These are phyloP conservation scores for Galeopsomyia nigrocyanea DNA, from an alignment of 2,888 invertebrate genomes.

Conservation along the genomic window DNA sequence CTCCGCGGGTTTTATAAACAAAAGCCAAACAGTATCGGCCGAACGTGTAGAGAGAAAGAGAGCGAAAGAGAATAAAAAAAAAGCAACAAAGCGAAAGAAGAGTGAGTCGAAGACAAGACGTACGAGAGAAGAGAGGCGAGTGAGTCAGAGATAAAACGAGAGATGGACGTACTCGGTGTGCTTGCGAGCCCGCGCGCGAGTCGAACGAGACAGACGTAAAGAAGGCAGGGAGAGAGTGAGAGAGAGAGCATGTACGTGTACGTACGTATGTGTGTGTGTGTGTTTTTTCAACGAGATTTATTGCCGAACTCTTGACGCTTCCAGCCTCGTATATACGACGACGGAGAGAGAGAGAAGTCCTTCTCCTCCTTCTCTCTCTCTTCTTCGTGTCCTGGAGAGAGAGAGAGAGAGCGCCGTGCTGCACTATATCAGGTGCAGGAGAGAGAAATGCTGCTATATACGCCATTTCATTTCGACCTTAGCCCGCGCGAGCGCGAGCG, in stretches of 20 bases:
- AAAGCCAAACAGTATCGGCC: too few species aligned
- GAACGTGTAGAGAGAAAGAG: too few species aligned
- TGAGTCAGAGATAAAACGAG: slow-evolving; percentile 19
- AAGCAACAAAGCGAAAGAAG: slow-evolving; percentile 1
- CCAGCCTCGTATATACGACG: background rate
- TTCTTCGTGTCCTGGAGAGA: slow-evolving; percentile 1
- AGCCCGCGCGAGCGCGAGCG: slow-evolving; percentile 37
- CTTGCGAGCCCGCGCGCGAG: slow-evolving; percentile 51
- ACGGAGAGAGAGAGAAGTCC: slow-evolving; percentile 11
- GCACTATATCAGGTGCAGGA: slow-evolving; percentile 52
- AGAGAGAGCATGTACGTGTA: slow-evolving; percentile 21
- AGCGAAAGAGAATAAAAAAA: slow-evolving; percentile 1
- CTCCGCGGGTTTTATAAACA: slow-evolving; percentile 18
- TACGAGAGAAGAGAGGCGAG: slow-evolving; percentile 33
- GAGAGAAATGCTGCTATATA: slow-evolving; percentile 45
- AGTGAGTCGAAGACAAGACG: slow-evolving; percentile 20
- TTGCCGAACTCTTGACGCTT: slow-evolving; percentile 62
- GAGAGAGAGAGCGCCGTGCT: slow-evolving; percentile 41
- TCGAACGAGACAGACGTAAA: slow-evolving; percentile 54
- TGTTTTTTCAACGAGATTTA: slow-evolving; percentile 67
- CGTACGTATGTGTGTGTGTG: slow-evolving; percentile 59
- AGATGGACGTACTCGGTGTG: slow-evolving; percentile 36
- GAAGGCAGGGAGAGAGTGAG: slow-evolving; percentile 19
- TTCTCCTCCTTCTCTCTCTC: too few species aligned
- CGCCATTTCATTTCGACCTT: slow-evolving; percentile 53